These are phyloP conservation scores for Pseudonaja textilis DNA, from an alignment of 2,113 vertebrate genomes.

Conservation along the genomic window DNA sequence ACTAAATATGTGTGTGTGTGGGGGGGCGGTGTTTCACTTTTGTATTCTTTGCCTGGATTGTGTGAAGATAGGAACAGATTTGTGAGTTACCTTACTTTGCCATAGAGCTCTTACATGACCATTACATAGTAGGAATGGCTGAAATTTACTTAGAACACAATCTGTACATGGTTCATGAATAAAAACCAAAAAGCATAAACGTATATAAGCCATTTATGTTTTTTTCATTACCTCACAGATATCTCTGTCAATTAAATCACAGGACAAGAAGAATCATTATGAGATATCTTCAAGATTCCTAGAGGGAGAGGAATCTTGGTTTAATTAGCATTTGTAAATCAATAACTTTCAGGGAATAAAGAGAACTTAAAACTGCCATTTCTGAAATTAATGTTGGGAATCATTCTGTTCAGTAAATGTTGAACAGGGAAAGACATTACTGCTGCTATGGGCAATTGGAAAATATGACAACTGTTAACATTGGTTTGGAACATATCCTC, in stretches of 20 bases:
- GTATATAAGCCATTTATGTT: not conserved
- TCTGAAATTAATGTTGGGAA: slow-evolving; percentile 2
- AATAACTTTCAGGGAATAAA: not conserved
- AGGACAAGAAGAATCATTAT: not conserved
- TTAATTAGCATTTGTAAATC: not conserved
- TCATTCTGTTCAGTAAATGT: slow-evolving; percentile 16
- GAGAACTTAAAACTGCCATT: not conserved
- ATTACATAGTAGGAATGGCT: slow-evolving; percentile 21
- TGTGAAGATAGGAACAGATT: not conserved
- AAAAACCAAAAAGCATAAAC: not conserved
- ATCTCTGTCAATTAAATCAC: not conserved
- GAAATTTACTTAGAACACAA: not conserved
- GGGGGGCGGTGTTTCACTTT: too few species aligned
- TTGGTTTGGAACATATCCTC: slow-evolving; percentile 42
- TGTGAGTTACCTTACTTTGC: slow-evolving; percentile 4
- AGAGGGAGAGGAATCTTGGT: not conserved
- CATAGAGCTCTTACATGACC: slow-evolving; percentile 43
- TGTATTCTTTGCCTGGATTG: not conserved
- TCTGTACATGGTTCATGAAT: not conserved
- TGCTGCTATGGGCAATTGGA: slow-evolving; percentile 65
- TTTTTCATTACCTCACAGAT: not conserved
- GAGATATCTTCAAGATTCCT: not conserved
- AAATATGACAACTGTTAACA: slow-evolving; percentile 64
- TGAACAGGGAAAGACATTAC: slow-evolving; percentile 59
- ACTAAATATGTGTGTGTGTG: not conserved